Evolutionary conservation across 1,140 invertebrate genomes (phyloP).

Genomic region (Drosophila bocqueti): DNA sequence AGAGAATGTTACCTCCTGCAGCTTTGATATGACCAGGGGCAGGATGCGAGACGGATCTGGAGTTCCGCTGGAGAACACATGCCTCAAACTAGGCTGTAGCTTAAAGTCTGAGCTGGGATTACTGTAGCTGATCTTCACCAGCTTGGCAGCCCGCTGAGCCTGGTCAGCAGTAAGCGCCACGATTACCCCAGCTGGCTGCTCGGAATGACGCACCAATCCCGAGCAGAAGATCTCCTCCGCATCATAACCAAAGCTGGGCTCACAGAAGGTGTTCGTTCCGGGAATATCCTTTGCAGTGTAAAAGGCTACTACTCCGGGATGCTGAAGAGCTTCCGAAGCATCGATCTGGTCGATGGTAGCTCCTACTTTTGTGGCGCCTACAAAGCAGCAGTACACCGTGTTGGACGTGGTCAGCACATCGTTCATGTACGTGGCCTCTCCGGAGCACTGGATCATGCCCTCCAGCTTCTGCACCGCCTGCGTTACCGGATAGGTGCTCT

Average conservation of each 20-base stretch:
- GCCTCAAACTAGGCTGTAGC: constrained; percentile 86
- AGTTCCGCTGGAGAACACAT: constrained; percentile 86
- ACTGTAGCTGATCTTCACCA: constrained; percentile 87
- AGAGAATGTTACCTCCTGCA: constrained; percentile 37
- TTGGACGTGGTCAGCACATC: constrained; percentile 86
- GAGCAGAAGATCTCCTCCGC: constrained; percentile 86
- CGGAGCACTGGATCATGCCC: constrained; percentile 90
- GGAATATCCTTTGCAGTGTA: constrained; percentile 91
- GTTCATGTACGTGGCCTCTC: constrained; percentile 90
- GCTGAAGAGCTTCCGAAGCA: constrained; percentile 87
- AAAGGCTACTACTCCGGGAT: constrained; percentile 90
- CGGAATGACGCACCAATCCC: constrained; percentile 87
- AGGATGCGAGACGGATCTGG: constrained; percentile 53
- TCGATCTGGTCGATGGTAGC: constrained; percentile 88
- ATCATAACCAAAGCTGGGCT: constrained; percentile 61
- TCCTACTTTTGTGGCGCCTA: constrained; percentile 86
- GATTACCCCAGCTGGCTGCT: constrained; percentile 91
- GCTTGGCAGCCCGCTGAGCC: constrained; percentile 89
- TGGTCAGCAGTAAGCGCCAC: constrained; percentile 87
- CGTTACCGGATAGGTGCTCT: constrained; percentile 91
- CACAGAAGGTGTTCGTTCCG: constrained; percentile 88
- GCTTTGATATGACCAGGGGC: constrained; percentile 32
- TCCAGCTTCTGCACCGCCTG: constrained; percentile 92
- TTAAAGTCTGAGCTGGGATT: constrained; percentile 1
- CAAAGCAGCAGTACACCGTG: constrained; percentile 89